phyloP scores from a whole-genome alignment of 1,140 invertebrate species.

The Meloidogyne chitwoodi region DNA sequence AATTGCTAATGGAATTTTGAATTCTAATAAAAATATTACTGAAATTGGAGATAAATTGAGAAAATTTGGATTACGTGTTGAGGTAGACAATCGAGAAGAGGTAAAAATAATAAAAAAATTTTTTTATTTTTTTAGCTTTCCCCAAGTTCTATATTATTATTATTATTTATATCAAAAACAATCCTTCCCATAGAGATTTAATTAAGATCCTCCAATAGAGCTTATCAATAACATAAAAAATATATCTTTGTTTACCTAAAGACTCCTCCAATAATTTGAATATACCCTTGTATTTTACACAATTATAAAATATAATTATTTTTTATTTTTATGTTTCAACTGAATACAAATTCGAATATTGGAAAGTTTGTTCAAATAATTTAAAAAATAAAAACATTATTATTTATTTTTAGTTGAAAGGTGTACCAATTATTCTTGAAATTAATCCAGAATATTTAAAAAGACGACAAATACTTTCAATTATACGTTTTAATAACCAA shows the following conservation, averaged over 20 bases:
- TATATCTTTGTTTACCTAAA: no score
- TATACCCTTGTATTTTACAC: background rate
- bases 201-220: no score
- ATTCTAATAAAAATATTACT: slow-evolving; percentile 71
- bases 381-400: background rate
- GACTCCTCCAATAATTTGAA: background rate
- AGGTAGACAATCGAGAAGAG: slow-evolving; percentile 83
- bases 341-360: slow-evolving; percentile 99
- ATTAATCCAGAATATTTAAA: slow-evolving; percentile 90
- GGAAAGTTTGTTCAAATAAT: slow-evolving; percentile 68
- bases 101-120: slow-evolving; percentile 63
- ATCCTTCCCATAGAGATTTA: no score
- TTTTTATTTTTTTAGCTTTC: background rate
- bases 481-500: slow-evolving; percentile 77
- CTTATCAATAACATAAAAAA: no score
- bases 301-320: background rate
- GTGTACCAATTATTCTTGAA: slow-evolving; percentile 90
- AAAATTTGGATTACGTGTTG: slow-evolving; percentile 68
- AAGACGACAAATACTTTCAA: slow-evolving; percentile 78
- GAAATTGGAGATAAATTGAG: slow-evolving; percentile 60
- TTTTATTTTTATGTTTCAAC: slow-evolving; percentile 67
- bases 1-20: slow-evolving; percentile 87
- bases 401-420: slow-evolving; percentile 71
- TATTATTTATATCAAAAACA: no score
- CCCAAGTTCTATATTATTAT: no score